phyloP scores from a whole-genome alignment of 2,113 vertebrate genomes.

The Nibea albiflora region DNA sequence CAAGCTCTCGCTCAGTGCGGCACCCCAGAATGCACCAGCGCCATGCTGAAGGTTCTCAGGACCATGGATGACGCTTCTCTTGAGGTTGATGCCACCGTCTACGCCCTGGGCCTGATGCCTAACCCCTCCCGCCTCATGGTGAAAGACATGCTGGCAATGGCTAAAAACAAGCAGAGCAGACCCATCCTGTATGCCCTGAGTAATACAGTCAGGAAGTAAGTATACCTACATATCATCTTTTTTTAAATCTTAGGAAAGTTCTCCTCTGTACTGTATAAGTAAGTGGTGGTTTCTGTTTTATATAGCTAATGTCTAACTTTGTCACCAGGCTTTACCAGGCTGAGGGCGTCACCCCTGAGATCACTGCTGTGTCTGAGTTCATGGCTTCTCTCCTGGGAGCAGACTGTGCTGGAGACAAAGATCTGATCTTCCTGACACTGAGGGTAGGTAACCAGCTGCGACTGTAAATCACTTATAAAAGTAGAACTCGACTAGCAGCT shows the following conservation, averaged over 20 bases:
- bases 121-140: constrained; percentile 84
- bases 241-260: not conserved
- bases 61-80: constrained; percentile 71
- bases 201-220: constrained; percentile 88
- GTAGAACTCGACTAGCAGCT: not conserved
- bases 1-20: constrained; percentile 93
- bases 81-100: constrained; percentile 86
- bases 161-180: constrained; percentile 88
- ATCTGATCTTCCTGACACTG: constrained; percentile 89
- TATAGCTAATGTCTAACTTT: constrained; percentile 14
- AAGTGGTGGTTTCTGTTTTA: not conserved
- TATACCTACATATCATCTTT: constrained; percentile 21
- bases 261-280: not conserved
- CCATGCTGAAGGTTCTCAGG: constrained; percentile 86
- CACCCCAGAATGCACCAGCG: constrained; percentile 89
- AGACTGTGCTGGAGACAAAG: constrained; percentile 89
- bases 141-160: constrained; percentile 87
- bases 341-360: constrained; percentile 81
- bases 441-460: constrained; percentile 80
- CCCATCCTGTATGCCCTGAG: constrained; percentile 91
- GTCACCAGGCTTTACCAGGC: constrained; percentile 82
- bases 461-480: not conserved
- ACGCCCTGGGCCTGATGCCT: constrained; percentile 86
- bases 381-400: constrained; percentile 85
- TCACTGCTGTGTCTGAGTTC: constrained; percentile 86